Percentiles rank a stretch among this genome's conserved stretches.
These are phyloP conservation scores for Hyla sarda DNA, from an alignment of 2,113 vertebrate species.

Conservation along the genomic window DNA sequence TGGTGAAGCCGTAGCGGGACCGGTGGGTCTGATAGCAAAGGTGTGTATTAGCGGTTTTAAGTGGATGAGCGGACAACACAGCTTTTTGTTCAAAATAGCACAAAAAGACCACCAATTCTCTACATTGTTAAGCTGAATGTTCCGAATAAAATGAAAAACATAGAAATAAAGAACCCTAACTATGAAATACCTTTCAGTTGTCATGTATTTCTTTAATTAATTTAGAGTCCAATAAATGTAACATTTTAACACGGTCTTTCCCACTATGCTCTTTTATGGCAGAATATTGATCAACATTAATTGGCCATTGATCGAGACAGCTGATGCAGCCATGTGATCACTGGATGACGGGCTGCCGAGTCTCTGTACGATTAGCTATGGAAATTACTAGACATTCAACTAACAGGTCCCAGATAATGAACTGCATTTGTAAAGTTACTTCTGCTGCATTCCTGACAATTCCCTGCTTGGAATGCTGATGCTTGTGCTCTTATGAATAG, in stretches of 20 bases:
- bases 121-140: neutral
- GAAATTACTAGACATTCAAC: neutral
- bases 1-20: no score
- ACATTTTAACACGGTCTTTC: neutral
- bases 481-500: neutral
- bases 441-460: neutral
- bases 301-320: constrained; percentile 3
- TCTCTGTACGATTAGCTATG: neutral
- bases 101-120: neutral
- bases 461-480: neutral
- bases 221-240: neutral
- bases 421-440: neutral
- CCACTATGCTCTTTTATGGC: neutral
- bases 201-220: neutral
- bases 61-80: no score
- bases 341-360: neutral
- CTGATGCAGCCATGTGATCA: neutral
- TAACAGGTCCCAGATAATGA: neutral
- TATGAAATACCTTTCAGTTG: neutral
- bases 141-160: neutral
- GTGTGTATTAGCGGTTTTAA: no score
- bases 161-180: neutral
- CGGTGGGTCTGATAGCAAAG: no score
- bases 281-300: neutral
- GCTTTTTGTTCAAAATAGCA: no score